Conservation (phyloP, 2,888 invertebrate genomes). For the Dyspetes luteomarginatus region DNA sequence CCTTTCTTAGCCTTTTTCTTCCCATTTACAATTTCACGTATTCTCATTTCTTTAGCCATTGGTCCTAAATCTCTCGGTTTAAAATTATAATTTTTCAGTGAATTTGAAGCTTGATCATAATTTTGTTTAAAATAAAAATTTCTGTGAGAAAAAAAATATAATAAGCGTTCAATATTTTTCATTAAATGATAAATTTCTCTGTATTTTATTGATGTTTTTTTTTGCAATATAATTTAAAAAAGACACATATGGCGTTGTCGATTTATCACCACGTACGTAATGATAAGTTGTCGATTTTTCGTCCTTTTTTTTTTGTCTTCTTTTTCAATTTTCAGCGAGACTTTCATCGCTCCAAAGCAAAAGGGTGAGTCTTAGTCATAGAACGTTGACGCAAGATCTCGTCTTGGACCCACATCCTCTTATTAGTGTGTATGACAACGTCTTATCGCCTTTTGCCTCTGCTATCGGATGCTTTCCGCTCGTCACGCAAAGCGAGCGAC, state of each 20-base stretch:
- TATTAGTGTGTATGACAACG: conserved; percentile 18
- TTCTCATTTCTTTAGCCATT: background rate
- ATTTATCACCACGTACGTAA: conserved; percentile 9
- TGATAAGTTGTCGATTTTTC: conserved; percentile 8
- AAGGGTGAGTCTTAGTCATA: conserved; percentile 32
- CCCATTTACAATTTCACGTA: too few species aligned
- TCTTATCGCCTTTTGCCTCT: conserved; percentile 58
- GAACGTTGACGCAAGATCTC: conserved; percentile 38
- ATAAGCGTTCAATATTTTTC: too few species aligned
- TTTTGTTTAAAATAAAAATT: too few species aligned
- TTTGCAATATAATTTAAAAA: background rate
- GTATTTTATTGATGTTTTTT: background rate
- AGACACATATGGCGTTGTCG: background rate
- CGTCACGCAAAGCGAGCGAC: conserved; percentile 57
- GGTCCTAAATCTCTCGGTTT: too few species aligned
- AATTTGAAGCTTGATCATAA: too few species aligned
- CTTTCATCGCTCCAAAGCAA: background rate
- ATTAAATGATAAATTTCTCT: too few species aligned
- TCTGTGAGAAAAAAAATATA: too few species aligned
- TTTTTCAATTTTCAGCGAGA: conserved; percentile 31
- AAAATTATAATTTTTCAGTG: too few species aligned
- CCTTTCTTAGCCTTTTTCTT: conserved; percentile 8
- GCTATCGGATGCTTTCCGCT: conserved; percentile 55
- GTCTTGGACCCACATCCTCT: conserved; percentile 41
- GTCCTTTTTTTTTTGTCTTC: conserved; percentile 6